Conservation (phyloP, 1,140 invertebrate genomes). For the Octopus sinensis region DNA sequence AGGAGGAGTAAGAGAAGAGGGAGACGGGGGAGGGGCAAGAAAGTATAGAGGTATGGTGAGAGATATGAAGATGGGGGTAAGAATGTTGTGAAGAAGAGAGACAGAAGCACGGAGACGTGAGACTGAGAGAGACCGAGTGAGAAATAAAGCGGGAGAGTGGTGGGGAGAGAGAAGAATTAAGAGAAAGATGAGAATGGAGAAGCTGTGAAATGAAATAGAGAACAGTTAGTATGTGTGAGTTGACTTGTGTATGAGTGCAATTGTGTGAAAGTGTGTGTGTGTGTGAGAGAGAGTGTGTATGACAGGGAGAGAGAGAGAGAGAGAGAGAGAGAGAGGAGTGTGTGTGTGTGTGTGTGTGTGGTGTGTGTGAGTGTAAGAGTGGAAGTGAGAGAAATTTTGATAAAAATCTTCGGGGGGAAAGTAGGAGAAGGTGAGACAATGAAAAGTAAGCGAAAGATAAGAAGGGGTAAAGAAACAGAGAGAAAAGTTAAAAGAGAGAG, state of each 20-base stretch:
- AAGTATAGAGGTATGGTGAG: too few species aligned
- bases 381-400: too few species aligned
- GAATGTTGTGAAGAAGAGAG: neutral
- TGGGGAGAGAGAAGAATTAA: neutral
- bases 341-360: neutral
- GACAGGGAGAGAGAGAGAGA: neutral
- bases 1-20: too few species aligned
- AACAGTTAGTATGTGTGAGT: neutral
- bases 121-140: neutral
- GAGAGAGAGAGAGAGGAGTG: neutral
- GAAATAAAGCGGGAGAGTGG: neutral
- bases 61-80: neutral
- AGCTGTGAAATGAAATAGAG: neutral
- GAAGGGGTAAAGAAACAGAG: too few species aligned
- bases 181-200: neutral
- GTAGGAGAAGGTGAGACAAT: too few species aligned
- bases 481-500: too few species aligned
- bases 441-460: too few species aligned
- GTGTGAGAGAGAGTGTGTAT: neutral
- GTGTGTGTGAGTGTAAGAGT: neutral
- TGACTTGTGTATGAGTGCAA: neutral
- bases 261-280: neutral
- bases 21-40: too few species aligned
- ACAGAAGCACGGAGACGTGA: neutral
- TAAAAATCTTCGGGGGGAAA: too few species aligned